These are phyloP conservation scores for Apamea epomidion DNA, from an alignment of 2,888 invertebrate species.

Conservation along the genomic window DNA sequence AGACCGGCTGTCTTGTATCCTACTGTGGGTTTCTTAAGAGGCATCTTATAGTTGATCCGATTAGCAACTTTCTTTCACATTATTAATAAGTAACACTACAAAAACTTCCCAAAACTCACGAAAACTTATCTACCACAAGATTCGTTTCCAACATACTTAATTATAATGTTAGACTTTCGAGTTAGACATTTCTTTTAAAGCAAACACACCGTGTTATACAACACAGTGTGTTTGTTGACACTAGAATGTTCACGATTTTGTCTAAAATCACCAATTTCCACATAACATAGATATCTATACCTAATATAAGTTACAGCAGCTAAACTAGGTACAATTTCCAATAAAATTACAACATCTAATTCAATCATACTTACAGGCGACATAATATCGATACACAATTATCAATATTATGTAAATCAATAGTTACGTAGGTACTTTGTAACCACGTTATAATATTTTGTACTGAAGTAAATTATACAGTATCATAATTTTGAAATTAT, in stretches of 20 bases:
- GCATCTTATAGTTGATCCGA: too few relatives aligned
- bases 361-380: slow-evolving; percentile 5
- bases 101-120: too few relatives aligned
- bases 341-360: slow-evolving; percentile 19
- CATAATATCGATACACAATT: background rate
- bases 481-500: slow-evolving; percentile 45
- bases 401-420: slow-evolving; percentile 51
- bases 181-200: too few relatives aligned
- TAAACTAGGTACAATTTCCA: background rate
- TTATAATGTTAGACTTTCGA: too few relatives aligned
- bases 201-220: too few relatives aligned
- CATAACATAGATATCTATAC: background rate
- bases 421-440: slow-evolving; percentile 1
- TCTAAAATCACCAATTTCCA: background rate
- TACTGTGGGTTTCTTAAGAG: too few relatives aligned
- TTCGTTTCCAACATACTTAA: too few relatives aligned
- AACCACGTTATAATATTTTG: slow-evolving; percentile 13
- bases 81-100: too few relatives aligned
- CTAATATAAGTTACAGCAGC: background rate
- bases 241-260: background rate
- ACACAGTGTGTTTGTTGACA: too few relatives aligned
- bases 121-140: too few relatives aligned
- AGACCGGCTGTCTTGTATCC: too few relatives aligned
- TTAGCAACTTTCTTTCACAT: too few relatives aligned
- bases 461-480: slow-evolving; percentile 37